Evolutionary conservation across 2,888 invertebrate genomes (phyloP), one percentile per base, ranked within the genome.

Genomic region (Neoscelio sp.): DNA sequence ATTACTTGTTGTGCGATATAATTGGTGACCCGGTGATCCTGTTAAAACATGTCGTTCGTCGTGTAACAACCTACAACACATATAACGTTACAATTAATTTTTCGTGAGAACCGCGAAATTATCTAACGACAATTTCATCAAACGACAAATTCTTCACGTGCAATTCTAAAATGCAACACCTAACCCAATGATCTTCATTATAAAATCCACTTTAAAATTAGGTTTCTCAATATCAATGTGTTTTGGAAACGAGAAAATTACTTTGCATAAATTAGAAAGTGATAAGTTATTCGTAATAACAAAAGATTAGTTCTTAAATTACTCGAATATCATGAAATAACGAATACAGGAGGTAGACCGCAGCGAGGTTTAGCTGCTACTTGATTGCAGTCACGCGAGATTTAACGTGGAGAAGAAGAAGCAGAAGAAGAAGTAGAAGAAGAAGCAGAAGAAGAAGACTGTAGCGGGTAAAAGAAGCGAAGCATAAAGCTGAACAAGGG

Each of bases 361-460:
- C 67, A 68, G 56, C 5, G 46, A 46, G 46, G 38, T 60, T 46
- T 33, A 40, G 74, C 48, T 40, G 67, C 68, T 67, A 65, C 60
- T 67, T 78, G 80, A 83, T 83, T 84, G 80, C 78, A 82, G 82
- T 82, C 82, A 82, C 81, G 80, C 82, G 74, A 81, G 79, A 71
- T 77, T 83, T 78, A 52, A 54, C 58, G 52, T 65, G 60, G 58
- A 42, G 33, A 67, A 68, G 64, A 64, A 58, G 33, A 67, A 50
- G 26, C 5, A 42, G 46, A 35, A 26, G 7, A 56, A 26, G 1
- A 13, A 20, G 42, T 23, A 17, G 17, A 40, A 23, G 26, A 17
- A 6, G 52, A 17, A 65, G 15, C 28, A 17, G 52, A 35, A 15
- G 23, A 26, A 7, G 35, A 40, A 10, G 28, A 44, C 1, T n/a